phyloP scores from a whole-genome alignment of 2,888 invertebrate genomes.

The Venustoraphidia nigricollis region DNA sequence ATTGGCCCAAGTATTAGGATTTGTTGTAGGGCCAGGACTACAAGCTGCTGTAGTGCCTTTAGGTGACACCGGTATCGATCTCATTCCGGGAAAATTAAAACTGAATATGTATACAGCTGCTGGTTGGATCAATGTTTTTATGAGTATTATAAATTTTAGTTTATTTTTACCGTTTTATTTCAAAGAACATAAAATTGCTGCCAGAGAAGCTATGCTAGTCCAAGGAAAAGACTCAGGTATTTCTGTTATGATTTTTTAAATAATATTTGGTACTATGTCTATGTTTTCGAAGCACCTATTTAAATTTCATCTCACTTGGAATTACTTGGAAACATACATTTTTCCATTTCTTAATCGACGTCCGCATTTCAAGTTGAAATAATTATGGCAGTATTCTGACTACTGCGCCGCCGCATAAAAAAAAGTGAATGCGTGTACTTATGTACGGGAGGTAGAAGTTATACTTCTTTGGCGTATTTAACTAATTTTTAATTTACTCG shows the following conservation, averaged over 20 bases:
- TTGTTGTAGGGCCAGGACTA: conserved; percentile 70
- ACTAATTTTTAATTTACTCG: no score
- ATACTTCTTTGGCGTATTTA: no score
- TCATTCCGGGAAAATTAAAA: conserved; percentile 37
- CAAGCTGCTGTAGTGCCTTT: conserved; percentile 69
- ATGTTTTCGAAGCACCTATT: not conserved
- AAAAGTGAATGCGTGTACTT: no score
- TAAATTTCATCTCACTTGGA: no score
- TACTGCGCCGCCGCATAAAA: no score
- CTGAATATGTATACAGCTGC: conserved; percentile 80
- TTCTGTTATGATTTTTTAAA: conserved; percentile 6
- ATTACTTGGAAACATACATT: no score
- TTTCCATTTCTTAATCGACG: no score
- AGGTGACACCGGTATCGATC: conserved; percentile 43
- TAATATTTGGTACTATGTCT: not conserved
- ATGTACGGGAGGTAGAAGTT: no score
- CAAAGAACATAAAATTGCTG: conserved; percentile 61
- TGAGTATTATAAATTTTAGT: conserved; percentile 54
- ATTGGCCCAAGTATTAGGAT: conserved; percentile 72
- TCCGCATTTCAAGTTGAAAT: no score
- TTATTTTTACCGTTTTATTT: conserved; percentile 63
- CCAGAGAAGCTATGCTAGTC: conserved; percentile 59
- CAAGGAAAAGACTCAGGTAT: conserved; percentile 50
- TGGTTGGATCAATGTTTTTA: conserved; percentile 68
- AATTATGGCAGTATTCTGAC: no score